These are phyloP conservation scores for Sandelia bainsii DNA, from an alignment of 2,797 vertebrate genomes.

Conservation along the genomic window DNA sequence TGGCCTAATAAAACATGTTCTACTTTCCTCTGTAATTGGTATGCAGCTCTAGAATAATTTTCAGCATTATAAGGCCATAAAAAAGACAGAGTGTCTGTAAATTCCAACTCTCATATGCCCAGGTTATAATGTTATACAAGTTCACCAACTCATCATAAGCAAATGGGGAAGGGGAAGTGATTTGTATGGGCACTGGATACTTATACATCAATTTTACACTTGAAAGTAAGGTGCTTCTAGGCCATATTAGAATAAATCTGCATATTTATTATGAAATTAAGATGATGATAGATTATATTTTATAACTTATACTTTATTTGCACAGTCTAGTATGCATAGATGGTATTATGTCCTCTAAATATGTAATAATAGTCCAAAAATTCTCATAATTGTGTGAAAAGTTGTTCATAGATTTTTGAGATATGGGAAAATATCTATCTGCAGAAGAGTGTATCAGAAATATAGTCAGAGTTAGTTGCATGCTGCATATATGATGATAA, in stretches of 20 bases:
- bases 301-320: not conserved
- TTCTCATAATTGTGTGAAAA: not conserved
- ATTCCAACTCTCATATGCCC: constrained; percentile 20
- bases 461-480: not conserved
- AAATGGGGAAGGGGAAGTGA: constrained; percentile 18
- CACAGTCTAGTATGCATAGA: constrained; percentile 7
- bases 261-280: constrained; percentile 60
- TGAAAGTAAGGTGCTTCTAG: constrained; percentile 51
- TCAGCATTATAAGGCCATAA: constrained; percentile 24
- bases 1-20: constrained; percentile 22
- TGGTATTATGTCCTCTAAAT: not conserved
- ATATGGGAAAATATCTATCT: not conserved
- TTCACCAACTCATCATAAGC: constrained; percentile 35
- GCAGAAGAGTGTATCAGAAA: not conserved
- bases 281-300: constrained; percentile 36
- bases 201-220: constrained; percentile 62
- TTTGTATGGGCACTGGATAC: constrained; percentile 35
- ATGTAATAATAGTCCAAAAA: not conserved
- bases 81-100: constrained; percentile 12
- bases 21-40: constrained; percentile 31
- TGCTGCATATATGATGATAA: not conserved
- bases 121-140: constrained; percentile 33
- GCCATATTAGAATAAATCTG: constrained; percentile 55
- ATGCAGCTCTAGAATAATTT: constrained; percentile 32
- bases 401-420: not conserved